Base-by-base conservation (phyloP, 2,888 invertebrate genomes). In the Hypolimnas misippus region DNA sequence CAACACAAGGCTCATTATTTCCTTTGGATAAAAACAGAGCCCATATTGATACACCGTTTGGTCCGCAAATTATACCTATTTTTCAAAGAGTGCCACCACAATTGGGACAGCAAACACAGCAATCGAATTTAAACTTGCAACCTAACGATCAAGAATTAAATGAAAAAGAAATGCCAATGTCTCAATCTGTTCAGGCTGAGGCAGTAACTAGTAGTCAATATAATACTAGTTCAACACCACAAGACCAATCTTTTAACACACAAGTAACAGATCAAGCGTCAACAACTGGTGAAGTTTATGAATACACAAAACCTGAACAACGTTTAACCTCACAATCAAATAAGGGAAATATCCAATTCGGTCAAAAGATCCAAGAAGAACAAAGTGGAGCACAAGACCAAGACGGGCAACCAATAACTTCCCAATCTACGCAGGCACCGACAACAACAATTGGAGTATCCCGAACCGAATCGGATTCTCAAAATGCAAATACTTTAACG, bases 301-400 rank as follows among this genome's bases (percentile, higher is more conserved):
- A 68, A 46, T 71, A 70, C 44, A 63, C 61, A 71, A 65, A 25
- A 25, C 71, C 68, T 12, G 29, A 52, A 8, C 62, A 63, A 19
- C 50, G 59, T 1, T 55, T 66, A 19, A 29, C 62, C 6, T 21
- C 33, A 21, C 50, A 57, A 17, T 25, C 57, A 17, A 17, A 53
- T 5, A 42, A 6, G 17, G 64, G 40, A 21, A 57, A 29, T 14
- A 16, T 29, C 16, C 56, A 40, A 46, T 53, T 53, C 1, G 38
- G n/a, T 17, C 55, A 63, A 31, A 44, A 60, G 12, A 49, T 19
- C 25, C 33, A 53, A 57, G 12, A 16, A 12, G 29, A 29, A 54
- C 46, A 52, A 8, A 21, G 38, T 14, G 29, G n/a, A 12, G 51
- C 1, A 8, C 25, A n/a, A 49, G 49, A 17, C n/a, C 14, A 29